Base-by-base conservation (phyloP, 2,797 vertebrate genomes). In the Arctocebus calabarensis region DNA sequence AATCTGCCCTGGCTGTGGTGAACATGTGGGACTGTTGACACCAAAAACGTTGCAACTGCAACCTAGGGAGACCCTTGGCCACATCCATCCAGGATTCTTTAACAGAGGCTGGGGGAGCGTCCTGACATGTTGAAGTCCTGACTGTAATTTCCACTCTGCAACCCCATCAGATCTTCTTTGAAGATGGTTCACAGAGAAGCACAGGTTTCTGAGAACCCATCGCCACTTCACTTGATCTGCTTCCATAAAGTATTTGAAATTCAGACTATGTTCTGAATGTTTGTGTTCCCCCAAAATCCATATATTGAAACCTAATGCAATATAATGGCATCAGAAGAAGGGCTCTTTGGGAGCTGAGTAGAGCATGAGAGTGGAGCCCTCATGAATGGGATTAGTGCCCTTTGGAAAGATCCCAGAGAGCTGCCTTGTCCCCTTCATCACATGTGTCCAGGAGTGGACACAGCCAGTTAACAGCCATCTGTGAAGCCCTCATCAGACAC, bases 91-190 rank as follows among this genome's bases (percentile, higher is more conserved):
- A 82, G 34, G 23, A n/a, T 4, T 88, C 29, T 45, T 43, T 25
- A 19, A 48, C 23, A 29, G 6, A 19, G 2, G 16, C 16, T 2
- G 3, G 48, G 7, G 19, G 32, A 1, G 14, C 37, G 1, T 55
- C 45, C 8, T 9, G 29, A 83, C 4, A 32, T 4, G 10, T 23
- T 1, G 3, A 13, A 45, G 6, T 40, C 32, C 48, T 3, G 13
- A 7, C 2, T 48, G 9, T 48, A 83, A 45, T 70, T 27, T 29
- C 9, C 11, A 1, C 2, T 16, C 61, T 34, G 25, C 25, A 61
- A 7, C 20, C 40, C 4, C 3, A 5, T 8, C 40, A 73, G 17
- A 10, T n/a, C 70, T 45, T 64, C 40, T 68, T 34, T 27, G 62
- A 52, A 55, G 48, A 25, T 19, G 25, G 68, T 48, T 68, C 61